phyloP scores from a whole-genome alignment of 2,888 invertebrate genomes.

The Galerucella pusilla region DNA sequence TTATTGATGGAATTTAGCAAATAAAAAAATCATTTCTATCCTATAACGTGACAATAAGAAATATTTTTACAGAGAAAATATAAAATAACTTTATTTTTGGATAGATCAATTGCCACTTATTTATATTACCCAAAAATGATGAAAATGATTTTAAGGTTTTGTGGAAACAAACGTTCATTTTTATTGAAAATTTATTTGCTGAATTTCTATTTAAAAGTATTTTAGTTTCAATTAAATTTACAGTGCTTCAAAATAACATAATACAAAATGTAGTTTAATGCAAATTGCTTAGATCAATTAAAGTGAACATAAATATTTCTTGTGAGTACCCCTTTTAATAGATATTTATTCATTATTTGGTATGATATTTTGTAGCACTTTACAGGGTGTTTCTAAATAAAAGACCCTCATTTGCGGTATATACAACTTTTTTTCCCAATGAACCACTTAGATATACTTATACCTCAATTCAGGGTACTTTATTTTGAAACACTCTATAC shows the following conservation, averaged over 20 bases:
- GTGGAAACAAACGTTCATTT: background rate
- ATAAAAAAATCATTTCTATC: background rate
- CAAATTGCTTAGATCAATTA: too few species aligned
- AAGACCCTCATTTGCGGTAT: background rate
- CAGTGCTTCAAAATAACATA: constrained; percentile 1
- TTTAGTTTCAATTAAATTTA: background rate
- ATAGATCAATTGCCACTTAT: too few species aligned
- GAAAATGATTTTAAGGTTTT: too few species aligned
- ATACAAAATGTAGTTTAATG: background rate
- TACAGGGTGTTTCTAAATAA: background rate
- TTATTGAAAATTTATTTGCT: background rate
- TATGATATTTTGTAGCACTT: background rate
- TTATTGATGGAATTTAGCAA: background rate
- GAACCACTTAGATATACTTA: background rate
- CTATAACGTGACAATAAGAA: too few species aligned
- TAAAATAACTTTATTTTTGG: too few species aligned
- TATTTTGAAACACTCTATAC: background rate
- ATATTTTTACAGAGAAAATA: too few species aligned
- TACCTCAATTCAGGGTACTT: background rate
- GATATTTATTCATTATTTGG: background rate
- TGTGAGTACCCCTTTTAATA: background rate
- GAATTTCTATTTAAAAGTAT: background rate
- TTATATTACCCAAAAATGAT: background rate
- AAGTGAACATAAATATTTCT: too few species aligned
- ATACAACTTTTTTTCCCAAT: background rate